These are phyloP conservation scores for Calosoma granatense DNA, from an alignment of 1,140 invertebrate species.

Conservation along the genomic window DNA sequence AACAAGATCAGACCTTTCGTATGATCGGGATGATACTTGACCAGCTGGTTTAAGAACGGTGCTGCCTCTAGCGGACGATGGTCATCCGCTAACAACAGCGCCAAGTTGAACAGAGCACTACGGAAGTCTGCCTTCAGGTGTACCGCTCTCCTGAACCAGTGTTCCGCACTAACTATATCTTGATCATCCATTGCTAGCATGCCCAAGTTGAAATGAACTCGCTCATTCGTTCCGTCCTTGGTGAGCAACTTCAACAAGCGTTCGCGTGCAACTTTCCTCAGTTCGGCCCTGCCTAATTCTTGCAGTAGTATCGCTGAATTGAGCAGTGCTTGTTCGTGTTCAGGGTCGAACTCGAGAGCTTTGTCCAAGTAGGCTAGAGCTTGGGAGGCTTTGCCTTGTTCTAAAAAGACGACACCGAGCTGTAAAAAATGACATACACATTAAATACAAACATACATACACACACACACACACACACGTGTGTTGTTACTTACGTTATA, in stretches of 20 bases:
- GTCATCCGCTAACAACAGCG: conserved; percentile 78
- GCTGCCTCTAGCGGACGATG: conserved; percentile 83
- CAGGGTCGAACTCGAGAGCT: conserved; percentile 84
- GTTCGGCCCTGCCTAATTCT: conserved; percentile 68
- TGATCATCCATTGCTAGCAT: conserved; percentile 95
- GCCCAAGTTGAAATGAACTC: conserved; percentile 88
- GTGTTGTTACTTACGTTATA: conserved; percentile 72
- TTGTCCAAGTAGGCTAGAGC: conserved; percentile 88
- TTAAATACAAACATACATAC: no score
- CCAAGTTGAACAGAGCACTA: conserved; percentile 90
- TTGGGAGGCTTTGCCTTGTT: conserved; percentile 83
- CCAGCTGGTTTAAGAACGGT: conserved; percentile 83
- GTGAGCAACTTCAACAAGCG: conserved; percentile 70
- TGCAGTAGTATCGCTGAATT: conserved; percentile 93
- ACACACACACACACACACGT: not conserved
- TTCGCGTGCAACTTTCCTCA: conserved; percentile 66
- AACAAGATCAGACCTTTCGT: conserved; percentile 88
- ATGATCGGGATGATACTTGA: conserved; percentile 87
- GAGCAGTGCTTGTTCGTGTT: conserved; percentile 87
- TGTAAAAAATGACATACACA: conserved; percentile 36
- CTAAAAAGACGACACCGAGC: conserved; percentile 88
- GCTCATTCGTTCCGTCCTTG: conserved; percentile 71
- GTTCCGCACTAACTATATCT: conserved; percentile 75
- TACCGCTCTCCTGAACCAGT: conserved; percentile 78
- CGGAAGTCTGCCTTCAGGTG: conserved; percentile 77